Base-by-base conservation (phyloP, 2,888 invertebrate genomes). In the Cataglyphis rosenhaueri region DNA sequence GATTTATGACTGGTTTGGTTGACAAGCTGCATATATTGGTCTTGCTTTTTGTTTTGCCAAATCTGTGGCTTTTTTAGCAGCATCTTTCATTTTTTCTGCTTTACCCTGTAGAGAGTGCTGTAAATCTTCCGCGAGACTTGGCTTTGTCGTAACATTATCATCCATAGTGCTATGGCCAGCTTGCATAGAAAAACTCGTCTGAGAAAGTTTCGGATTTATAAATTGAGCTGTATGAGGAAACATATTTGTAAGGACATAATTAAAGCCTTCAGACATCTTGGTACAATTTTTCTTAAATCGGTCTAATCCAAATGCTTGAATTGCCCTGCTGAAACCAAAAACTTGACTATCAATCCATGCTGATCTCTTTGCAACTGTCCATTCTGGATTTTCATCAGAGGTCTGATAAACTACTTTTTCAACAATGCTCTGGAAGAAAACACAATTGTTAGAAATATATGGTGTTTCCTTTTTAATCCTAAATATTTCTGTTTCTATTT, bases 331-430 rank as follows among this genome's bases (percentile, higher is more conserved):
- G 94, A 99, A 97, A 44, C 98, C 99, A 94, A 97, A 97, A 70
- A 99, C 96, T 92, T 97, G 97, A 1, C 98, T 98, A 92, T 97
- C 97, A 84, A 99, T 97, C 97, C 98, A 98, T 0, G 98, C 98
- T 1, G 97, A 97, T 81, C 98, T 96, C 41, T 96, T 95, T 32
- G 98, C 98, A 48, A 97, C 95, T 2, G 98, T 98, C 95, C 97
- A 97, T 4, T 96, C 96, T 0, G 95, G 95, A 93, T 96, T 96
- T 61, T 97, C 96, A 25, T 96, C 96, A 74, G 96, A 96, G 70
- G 97, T 96, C 84, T 95, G 96, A 94, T 99, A 99, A 84, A 97
- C 96, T 79, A 98, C 98, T 91, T 98, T 97, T 94, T 99, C 99
- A 57, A 98, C 97, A 10, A 99, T 97, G 94, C 97, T 97, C 98